phyloP scores from a whole-genome alignment of 2,797 vertebrate genomes.

The Mus spretus region DNA sequence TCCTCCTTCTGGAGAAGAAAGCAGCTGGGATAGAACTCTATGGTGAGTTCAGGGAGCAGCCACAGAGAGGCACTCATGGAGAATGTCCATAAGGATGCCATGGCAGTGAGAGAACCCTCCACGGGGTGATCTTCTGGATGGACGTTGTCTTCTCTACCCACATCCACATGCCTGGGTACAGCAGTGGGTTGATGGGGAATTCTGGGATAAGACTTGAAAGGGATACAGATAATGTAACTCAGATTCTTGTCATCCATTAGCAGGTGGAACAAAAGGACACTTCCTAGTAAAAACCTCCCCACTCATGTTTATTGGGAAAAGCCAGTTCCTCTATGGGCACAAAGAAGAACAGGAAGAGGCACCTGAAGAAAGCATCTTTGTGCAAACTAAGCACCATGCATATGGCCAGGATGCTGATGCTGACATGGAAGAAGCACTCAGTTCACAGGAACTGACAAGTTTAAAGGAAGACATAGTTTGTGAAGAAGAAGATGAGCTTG shows the following conservation, averaged over 20 bases:
- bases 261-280: neutral
- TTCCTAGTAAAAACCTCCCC: neutral
- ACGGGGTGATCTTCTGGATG: neutral
- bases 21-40: neutral
- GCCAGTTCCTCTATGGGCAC: neutral
- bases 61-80: neutral
- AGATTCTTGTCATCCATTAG: slow-evolving; percentile 8
- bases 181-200: neutral
- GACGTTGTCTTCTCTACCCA: no score
- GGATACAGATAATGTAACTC: neutral
- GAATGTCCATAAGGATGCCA: neutral
- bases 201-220: neutral
- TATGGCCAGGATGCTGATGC: neutral
- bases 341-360: neutral
- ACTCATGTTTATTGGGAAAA: neutral
- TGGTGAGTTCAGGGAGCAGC: neutral
- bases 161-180: neutral
- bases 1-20: slow-evolving; percentile 52
- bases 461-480: neutral
- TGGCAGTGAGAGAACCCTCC: neutral
- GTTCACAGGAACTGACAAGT: neutral
- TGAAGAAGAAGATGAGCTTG: neutral
- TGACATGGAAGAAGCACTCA: neutral
- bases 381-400: neutral
- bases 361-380: neutral